Conservation (phyloP, 2,888 invertebrate genomes). For the Ophion obscuratus region DNA sequence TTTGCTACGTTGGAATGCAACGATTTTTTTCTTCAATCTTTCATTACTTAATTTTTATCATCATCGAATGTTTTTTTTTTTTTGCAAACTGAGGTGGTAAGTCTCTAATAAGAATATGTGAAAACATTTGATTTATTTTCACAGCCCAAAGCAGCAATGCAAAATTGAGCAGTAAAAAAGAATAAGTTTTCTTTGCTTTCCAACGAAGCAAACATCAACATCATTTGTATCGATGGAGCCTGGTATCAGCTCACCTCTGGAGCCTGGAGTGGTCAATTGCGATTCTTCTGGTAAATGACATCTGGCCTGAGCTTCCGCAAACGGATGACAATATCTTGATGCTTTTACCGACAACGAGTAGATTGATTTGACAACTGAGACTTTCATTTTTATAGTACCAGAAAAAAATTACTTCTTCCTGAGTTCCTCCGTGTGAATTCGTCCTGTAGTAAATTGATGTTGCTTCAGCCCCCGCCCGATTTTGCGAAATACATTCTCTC, state of each 20-base stretch:
- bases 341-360: neutral
- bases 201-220: too few relatives aligned
- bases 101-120: too few relatives aligned
- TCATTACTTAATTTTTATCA: too few relatives aligned
- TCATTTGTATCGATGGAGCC: neutral
- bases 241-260: neutral
- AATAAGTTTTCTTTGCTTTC: too few relatives aligned
- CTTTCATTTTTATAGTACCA: neutral
- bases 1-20: too few relatives aligned
- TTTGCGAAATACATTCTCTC: constrained; percentile 3
- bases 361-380: neutral
- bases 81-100: too few relatives aligned
- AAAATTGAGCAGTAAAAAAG: too few relatives aligned
- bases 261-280: neutral
- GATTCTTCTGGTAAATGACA: neutral
- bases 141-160: too few relatives aligned
- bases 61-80: too few relatives aligned
- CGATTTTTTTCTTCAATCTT: too few relatives aligned
- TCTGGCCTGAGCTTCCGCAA: neutral
- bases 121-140: too few relatives aligned
- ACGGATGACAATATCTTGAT: neutral
- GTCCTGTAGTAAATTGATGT: neutral
- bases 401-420: neutral
- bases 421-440: neutral
- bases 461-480: neutral